A percentile compares a stretch with the other conserved stretches of the same genome.
phyloP scores from a whole-genome alignment of 2,113 vertebrate species.

The Channa argus region DNA sequence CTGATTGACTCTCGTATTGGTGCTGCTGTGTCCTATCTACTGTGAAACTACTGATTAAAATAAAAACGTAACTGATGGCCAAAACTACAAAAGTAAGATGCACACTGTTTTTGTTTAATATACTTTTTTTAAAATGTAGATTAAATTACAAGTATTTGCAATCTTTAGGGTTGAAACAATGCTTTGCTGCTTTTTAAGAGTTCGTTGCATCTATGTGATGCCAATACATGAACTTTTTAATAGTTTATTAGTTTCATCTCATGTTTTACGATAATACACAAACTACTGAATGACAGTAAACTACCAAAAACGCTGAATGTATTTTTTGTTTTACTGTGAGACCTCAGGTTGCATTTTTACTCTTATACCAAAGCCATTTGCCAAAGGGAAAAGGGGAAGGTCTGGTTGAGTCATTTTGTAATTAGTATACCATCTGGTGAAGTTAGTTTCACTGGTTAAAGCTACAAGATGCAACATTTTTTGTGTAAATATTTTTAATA shows the following conservation, averaged over 20 bases:
- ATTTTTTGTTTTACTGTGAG: neutral
- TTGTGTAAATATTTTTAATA: too few species aligned
- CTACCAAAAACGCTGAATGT: neutral
- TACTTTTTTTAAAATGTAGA: neutral
- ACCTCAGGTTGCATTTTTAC: neutral
- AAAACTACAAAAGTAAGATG: neutral
- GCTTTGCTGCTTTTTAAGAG: neutral
- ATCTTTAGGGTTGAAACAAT: neutral
- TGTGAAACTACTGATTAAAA: neutral
- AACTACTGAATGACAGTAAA: neutral
- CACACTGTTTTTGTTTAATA: neutral
- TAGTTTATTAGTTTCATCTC: neutral
- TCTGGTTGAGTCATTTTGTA: neutral
- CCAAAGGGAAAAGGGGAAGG: constrained; percentile 24
- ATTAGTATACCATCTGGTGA: too few species aligned
- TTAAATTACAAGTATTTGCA: neutral
- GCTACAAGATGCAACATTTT: too few species aligned
- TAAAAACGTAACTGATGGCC: neutral
- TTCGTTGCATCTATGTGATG: neutral
- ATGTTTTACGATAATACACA: neutral
- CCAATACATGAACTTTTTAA: neutral
- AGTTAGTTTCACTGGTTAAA: too few species aligned
- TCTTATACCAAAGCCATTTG: neutral
- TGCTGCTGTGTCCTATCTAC: neutral
- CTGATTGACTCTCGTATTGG: neutral